phyloP scores from a whole-genome alignment of 2,888 invertebrate genomes.

The Epinotia nisella region DNA sequence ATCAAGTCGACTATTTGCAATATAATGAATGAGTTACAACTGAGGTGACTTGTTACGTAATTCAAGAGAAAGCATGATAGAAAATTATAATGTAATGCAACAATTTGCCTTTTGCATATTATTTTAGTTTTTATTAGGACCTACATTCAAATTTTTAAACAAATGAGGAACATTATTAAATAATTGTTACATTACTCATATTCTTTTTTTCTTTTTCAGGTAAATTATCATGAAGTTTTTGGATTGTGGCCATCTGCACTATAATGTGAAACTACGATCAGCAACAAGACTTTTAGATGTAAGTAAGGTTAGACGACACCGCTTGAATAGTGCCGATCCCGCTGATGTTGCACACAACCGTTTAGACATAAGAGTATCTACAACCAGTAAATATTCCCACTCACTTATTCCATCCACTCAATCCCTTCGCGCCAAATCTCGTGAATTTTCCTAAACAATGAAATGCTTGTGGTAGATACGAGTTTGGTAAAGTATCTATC shows the following conservation, averaged over 20 bases:
- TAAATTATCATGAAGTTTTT: not conserved
- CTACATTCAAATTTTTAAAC: not conserved
- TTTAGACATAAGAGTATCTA: not conserved
- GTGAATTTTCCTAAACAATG: not conserved
- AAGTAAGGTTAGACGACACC: not conserved
- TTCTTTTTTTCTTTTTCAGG: conserved; percentile 21
- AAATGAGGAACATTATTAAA: not conserved
- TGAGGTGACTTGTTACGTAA: conserved; percentile 11
- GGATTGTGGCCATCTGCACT: not conserved
- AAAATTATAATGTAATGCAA: conserved; percentile 19
- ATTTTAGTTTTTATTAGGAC: conserved; percentile 9
- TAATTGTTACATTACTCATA: not conserved
- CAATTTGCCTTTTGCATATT: not conserved
- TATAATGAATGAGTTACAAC: conserved; percentile 23
- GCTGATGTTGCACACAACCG: not conserved
- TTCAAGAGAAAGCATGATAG: conserved; percentile 30
- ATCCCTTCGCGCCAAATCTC: not conserved
- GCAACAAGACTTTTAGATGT: not conserved
- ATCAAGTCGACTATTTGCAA: conserved; percentile 14
- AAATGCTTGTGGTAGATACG: not conserved
- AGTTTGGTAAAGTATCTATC: conserved; percentile 6
- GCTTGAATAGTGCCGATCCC: no score
- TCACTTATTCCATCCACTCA: not conserved
- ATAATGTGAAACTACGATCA: not conserved
- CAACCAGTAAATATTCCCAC: not conserved